A percentile compares a stretch with the other conserved stretches of the same genome.
Conservation (phyloP, 2,888 invertebrate genomes). For the Dione juno region DNA sequence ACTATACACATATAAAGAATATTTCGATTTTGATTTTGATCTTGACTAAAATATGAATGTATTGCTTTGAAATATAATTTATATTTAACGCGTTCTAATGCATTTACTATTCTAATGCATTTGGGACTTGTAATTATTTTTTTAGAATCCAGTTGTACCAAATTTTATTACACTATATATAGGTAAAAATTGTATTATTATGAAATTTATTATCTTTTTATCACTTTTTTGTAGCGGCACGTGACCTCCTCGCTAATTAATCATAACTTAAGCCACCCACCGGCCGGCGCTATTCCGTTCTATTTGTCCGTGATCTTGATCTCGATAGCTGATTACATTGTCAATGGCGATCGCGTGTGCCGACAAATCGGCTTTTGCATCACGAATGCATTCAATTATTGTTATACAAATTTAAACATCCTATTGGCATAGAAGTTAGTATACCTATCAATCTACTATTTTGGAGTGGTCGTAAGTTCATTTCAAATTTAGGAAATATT, state of each 20-base stretch:
- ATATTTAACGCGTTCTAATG: not conserved
- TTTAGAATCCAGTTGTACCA: no score
- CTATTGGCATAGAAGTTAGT: not conserved
- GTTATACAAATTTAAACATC: constrained; percentile 4
- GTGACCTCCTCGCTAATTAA: constrained; percentile 40
- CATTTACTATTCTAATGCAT: no score
- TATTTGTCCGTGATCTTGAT: constrained; percentile 66
- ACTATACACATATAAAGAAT: not conserved
- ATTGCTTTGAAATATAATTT: constrained; percentile 3
- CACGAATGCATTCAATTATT: constrained; percentile 38
- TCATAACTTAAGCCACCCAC: constrained; percentile 44
- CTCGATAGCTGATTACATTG: constrained; percentile 62
- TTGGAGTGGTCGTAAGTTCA: not conserved
- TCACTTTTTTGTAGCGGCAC: no score
- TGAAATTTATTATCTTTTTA: no score
- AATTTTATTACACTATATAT: not conserved
- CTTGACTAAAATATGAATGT: not conserved
- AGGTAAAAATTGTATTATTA: no score
- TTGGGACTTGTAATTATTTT: not conserved
- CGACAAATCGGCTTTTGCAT: constrained; percentile 43
- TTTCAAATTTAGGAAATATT: not conserved
- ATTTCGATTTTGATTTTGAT: no score
- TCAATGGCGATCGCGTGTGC: constrained; percentile 47
- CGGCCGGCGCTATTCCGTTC: constrained; percentile 52
- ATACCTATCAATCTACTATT: not conserved